Evolutionary conservation across 2,797 vertebrate species (phyloP).

Genomic region (Macropodus opercularis): DNA sequence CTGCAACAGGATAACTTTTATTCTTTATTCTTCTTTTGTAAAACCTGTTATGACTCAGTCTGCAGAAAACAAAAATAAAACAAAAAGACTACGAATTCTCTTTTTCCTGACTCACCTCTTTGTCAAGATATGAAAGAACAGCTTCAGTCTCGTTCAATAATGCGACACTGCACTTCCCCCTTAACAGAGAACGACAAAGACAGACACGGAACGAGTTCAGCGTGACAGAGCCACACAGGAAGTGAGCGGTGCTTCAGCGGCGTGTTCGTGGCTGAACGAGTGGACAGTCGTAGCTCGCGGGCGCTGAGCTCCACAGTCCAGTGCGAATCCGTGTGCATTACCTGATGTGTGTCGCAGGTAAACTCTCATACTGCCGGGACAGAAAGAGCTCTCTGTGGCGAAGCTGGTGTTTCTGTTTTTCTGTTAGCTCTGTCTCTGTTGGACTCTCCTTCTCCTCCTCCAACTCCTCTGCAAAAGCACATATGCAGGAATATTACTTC

Average conservation of each 20-base stretch:
- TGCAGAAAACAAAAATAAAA: slow-evolving; percentile 11
- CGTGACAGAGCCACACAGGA: slow-evolving; percentile 52
- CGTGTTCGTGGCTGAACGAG: slow-evolving; percentile 41
- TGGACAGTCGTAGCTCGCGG: slow-evolving; percentile 47
- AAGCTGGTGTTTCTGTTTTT: slow-evolving; percentile 98
- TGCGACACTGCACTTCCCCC: slow-evolving; percentile 96
- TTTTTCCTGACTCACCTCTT: slow-evolving; percentile 87
- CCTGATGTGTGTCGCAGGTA: slow-evolving; percentile 97
- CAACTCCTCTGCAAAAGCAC: slow-evolving; percentile 88
- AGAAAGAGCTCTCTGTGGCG: slow-evolving; percentile 96
- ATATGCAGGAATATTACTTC: slow-evolving; percentile 6
- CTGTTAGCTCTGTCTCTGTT: slow-evolving; percentile 88
- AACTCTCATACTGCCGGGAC: slow-evolving; percentile 95
- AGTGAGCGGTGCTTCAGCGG: slow-evolving; percentile 28
- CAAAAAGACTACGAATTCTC: background rate
- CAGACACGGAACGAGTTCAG: slow-evolving; percentile 23
- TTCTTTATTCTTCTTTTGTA: too few relatives aligned
- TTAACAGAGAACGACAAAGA: slow-evolving; percentile 56
- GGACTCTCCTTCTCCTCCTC: slow-evolving; percentile 93
- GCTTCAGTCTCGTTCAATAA: slow-evolving; percentile 96
- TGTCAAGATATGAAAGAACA: slow-evolving; percentile 95
- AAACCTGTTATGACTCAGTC: background rate
- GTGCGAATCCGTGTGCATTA: slow-evolving; percentile 57
- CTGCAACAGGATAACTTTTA: background rate
- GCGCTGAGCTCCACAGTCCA: background rate